Evolutionary conservation across 2,797 vertebrate species (phyloP).

Genomic region (Pelobates cultripes): DNA sequence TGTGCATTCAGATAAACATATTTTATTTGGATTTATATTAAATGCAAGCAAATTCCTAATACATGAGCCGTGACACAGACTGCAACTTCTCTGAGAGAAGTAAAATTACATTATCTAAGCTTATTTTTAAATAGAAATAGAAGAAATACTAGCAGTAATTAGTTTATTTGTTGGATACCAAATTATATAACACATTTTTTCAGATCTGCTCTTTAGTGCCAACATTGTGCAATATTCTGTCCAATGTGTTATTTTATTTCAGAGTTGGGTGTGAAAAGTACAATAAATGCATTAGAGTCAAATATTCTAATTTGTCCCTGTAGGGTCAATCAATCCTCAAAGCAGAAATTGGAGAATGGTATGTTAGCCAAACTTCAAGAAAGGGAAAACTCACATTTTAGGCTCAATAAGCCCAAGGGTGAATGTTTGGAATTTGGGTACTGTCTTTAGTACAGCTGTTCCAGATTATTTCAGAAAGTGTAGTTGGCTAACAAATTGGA

Average conservation of each 20-base stretch:
- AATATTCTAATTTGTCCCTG: slow-evolving; percentile 35
- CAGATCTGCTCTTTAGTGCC: too few relatives aligned
- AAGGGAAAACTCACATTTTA: slow-evolving; percentile 30
- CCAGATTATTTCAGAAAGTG: slow-evolving; percentile 3
- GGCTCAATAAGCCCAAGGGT: slow-evolving; percentile 22
- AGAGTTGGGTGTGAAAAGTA: slow-evolving; percentile 19
- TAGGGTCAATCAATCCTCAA: slow-evolving; percentile 2
- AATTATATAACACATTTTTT: too few relatives aligned
- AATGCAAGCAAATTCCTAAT: too few relatives aligned
- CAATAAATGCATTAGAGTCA: slow-evolving; percentile 29
- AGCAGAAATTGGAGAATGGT: slow-evolving; percentile 5
- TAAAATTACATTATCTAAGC: too few relatives aligned
- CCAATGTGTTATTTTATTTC: slow-evolving; percentile 20
- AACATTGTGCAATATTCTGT: neutral
- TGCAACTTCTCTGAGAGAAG: too few relatives aligned
- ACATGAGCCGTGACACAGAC: too few relatives aligned
- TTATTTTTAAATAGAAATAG: too few relatives aligned
- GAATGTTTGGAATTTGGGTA: slow-evolving; percentile 43
- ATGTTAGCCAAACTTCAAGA: slow-evolving; percentile 13
- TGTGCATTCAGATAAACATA: too few relatives aligned
- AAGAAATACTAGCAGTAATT: too few relatives aligned
- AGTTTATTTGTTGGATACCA: too few relatives aligned
- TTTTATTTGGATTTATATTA: too few relatives aligned
- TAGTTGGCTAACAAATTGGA: neutral
- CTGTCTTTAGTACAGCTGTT: slow-evolving; percentile 33